Evolutionary conservation across 2,113 vertebrate species (phyloP), one percentile per base, ranked within the genome.

Genomic region (Podarcis raffonei): DNA sequence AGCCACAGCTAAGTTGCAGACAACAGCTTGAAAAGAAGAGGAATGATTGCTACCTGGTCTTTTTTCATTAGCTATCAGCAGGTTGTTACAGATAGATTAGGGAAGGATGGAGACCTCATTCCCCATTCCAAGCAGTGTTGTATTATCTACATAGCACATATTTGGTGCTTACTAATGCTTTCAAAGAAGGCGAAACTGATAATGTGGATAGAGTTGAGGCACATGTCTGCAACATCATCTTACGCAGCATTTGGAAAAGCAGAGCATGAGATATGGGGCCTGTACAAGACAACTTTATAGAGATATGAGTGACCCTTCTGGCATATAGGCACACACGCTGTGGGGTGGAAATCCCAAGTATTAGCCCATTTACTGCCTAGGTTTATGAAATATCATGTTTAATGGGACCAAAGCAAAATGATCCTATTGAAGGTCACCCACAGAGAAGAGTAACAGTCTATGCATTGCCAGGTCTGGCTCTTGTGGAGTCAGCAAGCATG

Each of bases 31-130:
- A 80, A 32, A 91, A 95, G 92, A 82, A 91, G 66, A 89, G 89
- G 86, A 85, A 62, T 82, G 90, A 93, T 91, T 94, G 77, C 84
- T 69, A 94, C 91, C 91, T 93, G 81, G 91, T 92, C 81, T 68
- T 89, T 95, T 15, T 94, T 93, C 89, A 94, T 95, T 95, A 95
- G 83, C 91, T 93, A 89, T 90, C 92, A 94, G 90, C 84, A 93
- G 90, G 87, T 90, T 90, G 39, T 75, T 91, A 81, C 82, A 87
- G 90, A 90, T 92, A 92, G 90, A 87, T 94, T 94, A 94, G 88
- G 84, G 74, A 94, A 91, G 92, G 93, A 89, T 90, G 82, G 95
- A 86, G 87, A 92, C 86, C 62, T 94, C 88, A 89, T 92, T 95
- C 88, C 92, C 93, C 65, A 84, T 93, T 95, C 92, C 84, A 89